Evolutionary conservation across 2,113 vertebrate species (phyloP).

Genomic region (Monopterus albus): DNA sequence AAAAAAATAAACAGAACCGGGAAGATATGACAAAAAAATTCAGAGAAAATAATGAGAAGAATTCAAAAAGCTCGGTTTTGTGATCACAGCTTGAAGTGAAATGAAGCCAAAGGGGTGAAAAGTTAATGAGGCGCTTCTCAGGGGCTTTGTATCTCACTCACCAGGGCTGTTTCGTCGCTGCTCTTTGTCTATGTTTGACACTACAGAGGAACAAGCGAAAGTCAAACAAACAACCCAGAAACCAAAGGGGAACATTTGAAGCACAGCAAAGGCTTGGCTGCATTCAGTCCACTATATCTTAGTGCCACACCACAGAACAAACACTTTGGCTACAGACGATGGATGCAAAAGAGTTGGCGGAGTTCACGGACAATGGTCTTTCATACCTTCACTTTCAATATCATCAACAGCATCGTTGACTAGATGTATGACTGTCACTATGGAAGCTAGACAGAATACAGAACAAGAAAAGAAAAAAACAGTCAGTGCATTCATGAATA

Average conservation of each 20-base stretch:
- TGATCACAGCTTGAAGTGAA: constrained; percentile 31
- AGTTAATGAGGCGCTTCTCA: constrained; percentile 59
- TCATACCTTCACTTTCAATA: constrained; percentile 78
- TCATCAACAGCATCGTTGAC: constrained; percentile 77
- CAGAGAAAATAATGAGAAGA: constrained; percentile 2
- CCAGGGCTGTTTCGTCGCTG: constrained; percentile 66
- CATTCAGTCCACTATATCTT: constrained; percentile 23
- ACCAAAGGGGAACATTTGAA: constrained; percentile 46
- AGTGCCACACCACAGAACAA: constrained; percentile 8
- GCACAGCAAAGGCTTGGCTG: constrained; percentile 14
- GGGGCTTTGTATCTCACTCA: constrained; percentile 65
- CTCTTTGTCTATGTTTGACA: constrained; percentile 76
- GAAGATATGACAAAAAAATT: constrained; percentile 10
- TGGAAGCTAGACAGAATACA: constrained; percentile 64
- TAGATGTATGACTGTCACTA: constrained; percentile 79
- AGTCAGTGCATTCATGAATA: constrained; percentile 32
- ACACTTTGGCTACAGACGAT: constrained; percentile 12
- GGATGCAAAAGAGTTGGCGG: constrained; percentile 21
- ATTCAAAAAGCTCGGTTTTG: constrained; percentile 32
- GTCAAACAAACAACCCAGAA: constrained; percentile 53
- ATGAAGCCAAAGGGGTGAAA: constrained; percentile 29
- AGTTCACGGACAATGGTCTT: constrained; percentile 18
- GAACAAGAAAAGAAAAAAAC: constrained; percentile 18
- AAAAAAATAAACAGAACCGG: neutral
- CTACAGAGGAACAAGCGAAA: constrained; percentile 65